Base-by-base conservation (phyloP, 2,888 invertebrate genomes). In the Sphinx pinastri region DNA sequence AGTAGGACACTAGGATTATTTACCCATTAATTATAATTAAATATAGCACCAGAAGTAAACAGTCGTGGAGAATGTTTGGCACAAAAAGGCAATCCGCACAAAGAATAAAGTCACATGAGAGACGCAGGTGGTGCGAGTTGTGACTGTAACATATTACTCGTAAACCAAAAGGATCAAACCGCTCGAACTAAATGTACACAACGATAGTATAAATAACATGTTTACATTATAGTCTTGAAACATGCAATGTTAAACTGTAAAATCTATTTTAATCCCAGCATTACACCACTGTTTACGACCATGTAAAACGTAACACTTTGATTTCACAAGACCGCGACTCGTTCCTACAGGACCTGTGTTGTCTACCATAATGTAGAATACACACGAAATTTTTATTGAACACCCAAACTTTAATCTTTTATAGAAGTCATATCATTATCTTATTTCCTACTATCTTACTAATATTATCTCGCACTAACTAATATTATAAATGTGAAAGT, bases 231-330 rank as follows among this genome's bases (percentile, higher is more conserved):
- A 77, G 74, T 74, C 71, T 76, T 72, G 74, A 78, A 79, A 79
- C 74, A 76, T 76, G 74, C 75, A 77, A 76, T 79, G 78, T 76
- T 79, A 78, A 81, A 79, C 78, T 79, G 79, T 82, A 80, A 84
- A 85, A 77, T 84, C 80, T 87, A 88, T 88, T 88, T 85, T 63
- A 68, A 82, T 79, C 73, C 67, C 12, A 57, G 71, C 76, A 79
- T 83, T 80, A 81, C 80, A 77, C 71, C 77, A 78, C 72, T 75
- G 73, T 80, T 84, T 81, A 82, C 76, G 77, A 75, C 76, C 76
- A 72, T 75, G 75, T 78, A 81, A 84, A 84, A 75, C 76, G 70
- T 77, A 76, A 77, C 76, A 76, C 76, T 78, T 73, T 72, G 78
- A 82, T 83, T 83, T 81, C 79, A 80, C 78, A 85, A 82, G 74